phyloP scores from a whole-genome alignment of 2,113 vertebrate genomes.

The Pionites leucogaster region DNA sequence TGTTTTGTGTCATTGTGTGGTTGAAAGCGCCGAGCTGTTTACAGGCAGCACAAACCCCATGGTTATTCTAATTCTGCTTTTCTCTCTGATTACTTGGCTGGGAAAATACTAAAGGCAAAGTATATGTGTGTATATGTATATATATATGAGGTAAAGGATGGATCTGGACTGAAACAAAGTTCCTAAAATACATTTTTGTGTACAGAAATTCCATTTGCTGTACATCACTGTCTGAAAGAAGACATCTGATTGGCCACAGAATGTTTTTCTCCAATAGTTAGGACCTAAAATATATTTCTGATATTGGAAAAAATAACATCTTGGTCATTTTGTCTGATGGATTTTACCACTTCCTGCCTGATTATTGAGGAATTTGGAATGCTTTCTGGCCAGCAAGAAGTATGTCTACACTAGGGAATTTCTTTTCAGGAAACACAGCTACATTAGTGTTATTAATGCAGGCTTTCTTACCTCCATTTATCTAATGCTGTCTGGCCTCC shows the following conservation, averaged over 20 bases:
- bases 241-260: not conserved
- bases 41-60: not conserved
- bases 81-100: not conserved
- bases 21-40: not conserved
- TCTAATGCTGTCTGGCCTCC: not conserved
- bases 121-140: not conserved
- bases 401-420: slow-evolving; percentile 1
- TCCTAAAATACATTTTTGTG: not conserved
- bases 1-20: not conserved
- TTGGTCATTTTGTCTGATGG: not conserved
- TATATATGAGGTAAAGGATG: not conserved
- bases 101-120: not conserved
- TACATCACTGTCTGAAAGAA: not conserved
- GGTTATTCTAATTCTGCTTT: not conserved
- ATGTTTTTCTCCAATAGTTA: not conserved
- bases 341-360: slow-evolving; percentile 50
- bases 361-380: slow-evolving; percentile 30
- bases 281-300: not conserved
- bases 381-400: not conserved
- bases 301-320: slow-evolving; percentile 23
- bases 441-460: not conserved
- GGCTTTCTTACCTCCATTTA: slow-evolving; percentile 11
- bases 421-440: slow-evolving; percentile 35
- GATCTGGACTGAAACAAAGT: not conserved
- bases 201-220: slow-evolving; percentile 1